Conservation (phyloP, 2,797 vertebrate genomes). For the Syncerus caffer region DNA sequence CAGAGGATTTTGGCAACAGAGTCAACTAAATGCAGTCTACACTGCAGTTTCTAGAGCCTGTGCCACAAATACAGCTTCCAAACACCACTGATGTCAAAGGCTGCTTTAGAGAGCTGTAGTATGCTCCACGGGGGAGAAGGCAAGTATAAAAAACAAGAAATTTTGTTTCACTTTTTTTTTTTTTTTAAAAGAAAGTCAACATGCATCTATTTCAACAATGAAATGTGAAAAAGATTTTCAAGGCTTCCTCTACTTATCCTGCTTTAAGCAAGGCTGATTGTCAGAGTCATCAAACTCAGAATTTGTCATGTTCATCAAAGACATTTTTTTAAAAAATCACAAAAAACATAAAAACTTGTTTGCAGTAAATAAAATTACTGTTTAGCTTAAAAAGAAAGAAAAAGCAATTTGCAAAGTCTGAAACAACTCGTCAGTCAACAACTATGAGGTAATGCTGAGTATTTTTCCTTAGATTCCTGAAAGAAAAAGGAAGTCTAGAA, state of each 20-base stretch:
- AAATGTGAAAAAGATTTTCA: slow-evolving; percentile 10
- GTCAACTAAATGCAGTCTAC: background rate
- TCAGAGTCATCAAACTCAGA: background rate
- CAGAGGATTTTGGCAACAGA: background rate
- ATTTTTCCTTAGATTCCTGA: background rate
- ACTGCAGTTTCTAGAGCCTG: background rate
- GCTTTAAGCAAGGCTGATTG: background rate
- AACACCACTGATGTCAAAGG: background rate
- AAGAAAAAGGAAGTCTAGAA: background rate
- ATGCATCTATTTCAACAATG: background rate
- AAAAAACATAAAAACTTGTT: background rate
- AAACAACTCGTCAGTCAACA: background rate
- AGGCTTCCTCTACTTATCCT: background rate
- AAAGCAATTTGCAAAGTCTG: background rate
- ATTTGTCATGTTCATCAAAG: slow-evolving; percentile 10
- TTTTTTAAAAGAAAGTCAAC: background rate
- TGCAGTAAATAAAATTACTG: background rate
- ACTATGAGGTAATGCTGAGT: background rate
- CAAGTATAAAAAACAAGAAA: background rate
- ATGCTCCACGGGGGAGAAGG: background rate
- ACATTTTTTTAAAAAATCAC: background rate
- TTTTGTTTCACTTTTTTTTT: background rate
- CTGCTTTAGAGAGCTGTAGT: background rate
- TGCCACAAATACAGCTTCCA: background rate
- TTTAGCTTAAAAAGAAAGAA: background rate